Evolutionary conservation across 2,113 vertebrate genomes (phyloP).

Genomic region (Gorilla gorilla): DNA sequence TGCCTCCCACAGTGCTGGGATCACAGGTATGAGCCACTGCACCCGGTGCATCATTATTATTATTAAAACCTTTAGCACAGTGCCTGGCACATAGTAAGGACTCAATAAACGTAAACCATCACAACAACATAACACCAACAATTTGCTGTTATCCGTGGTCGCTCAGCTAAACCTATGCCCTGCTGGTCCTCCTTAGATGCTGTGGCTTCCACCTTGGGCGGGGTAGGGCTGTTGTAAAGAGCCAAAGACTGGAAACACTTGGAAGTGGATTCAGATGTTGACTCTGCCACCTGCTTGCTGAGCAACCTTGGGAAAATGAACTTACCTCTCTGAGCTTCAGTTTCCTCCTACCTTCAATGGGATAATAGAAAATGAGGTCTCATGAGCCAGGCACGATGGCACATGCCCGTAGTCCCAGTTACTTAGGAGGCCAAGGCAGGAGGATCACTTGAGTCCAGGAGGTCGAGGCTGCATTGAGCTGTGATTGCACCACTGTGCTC

Average conservation of each 20-base stretch:
- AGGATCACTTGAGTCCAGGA: too few relatives aligned
- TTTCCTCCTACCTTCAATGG: neutral
- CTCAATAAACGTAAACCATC: neutral
- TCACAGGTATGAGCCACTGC: too few relatives aligned
- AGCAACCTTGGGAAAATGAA: neutral
- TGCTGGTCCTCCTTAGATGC: accelerated
- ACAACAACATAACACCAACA: accelerated
- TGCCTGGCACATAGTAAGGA: neutral
- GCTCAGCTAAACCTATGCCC: neutral
- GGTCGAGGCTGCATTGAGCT: too few relatives aligned
- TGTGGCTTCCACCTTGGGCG: neutral
- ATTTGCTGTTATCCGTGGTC: accelerated
- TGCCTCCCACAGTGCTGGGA: too few relatives aligned
- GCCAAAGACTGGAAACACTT: neutral
- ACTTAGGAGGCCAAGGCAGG: too few relatives aligned
- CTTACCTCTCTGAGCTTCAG: neutral
- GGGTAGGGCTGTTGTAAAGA: neutral
- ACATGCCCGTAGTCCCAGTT: too few relatives aligned
- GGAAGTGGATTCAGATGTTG: neutral
- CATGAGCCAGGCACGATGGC: too few relatives aligned
- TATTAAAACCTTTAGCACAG: neutral
- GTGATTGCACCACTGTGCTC: too few relatives aligned
- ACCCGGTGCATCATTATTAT: neutral
- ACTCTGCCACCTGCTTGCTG: neutral
- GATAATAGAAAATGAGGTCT: neutral